Conservation (phyloP, 2,113 vertebrate species). For the Colaptes auratus region DNA sequence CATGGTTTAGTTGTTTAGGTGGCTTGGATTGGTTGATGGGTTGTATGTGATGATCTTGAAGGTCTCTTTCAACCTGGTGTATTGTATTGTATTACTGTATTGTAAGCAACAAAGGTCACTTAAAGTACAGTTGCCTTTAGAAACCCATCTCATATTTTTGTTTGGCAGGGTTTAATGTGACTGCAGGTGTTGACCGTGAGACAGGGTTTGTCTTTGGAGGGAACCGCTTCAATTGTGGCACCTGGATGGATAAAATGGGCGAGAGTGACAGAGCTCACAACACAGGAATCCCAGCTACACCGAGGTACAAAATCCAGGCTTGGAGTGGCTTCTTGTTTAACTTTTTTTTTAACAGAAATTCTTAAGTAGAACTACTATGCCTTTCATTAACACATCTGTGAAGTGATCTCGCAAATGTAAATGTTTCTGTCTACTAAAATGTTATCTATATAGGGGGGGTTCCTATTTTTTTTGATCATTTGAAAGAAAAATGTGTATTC, state of each 20-base stretch:
- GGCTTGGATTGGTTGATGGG: too few species aligned
- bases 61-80: too few species aligned
- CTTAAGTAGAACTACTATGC: background rate
- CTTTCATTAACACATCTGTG: background rate
- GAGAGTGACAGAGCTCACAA: slow-evolving; percentile 90
- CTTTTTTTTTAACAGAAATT: background rate
- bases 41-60: too few species aligned
- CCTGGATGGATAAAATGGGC: slow-evolving; percentile 99
- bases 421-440: background rate
- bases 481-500: background rate
- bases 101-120: background rate
- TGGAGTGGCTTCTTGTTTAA: background rate
- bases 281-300: slow-evolving; percentile 91
- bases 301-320: slow-evolving; percentile 14
- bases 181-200: slow-evolving; percentile 78
- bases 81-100: too few species aligned
- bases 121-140: background rate
- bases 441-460: background rate
- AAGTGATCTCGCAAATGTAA: background rate
- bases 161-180: slow-evolving; percentile 86
- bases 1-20: too few species aligned
- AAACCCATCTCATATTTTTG: background rate
- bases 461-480: background rate
- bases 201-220: slow-evolving; percentile 95
- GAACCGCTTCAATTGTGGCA: slow-evolving; percentile 95